Evolutionary conservation across 1,140 invertebrate species (phyloP).

Genomic region (Medauroidea extradentata): DNA sequence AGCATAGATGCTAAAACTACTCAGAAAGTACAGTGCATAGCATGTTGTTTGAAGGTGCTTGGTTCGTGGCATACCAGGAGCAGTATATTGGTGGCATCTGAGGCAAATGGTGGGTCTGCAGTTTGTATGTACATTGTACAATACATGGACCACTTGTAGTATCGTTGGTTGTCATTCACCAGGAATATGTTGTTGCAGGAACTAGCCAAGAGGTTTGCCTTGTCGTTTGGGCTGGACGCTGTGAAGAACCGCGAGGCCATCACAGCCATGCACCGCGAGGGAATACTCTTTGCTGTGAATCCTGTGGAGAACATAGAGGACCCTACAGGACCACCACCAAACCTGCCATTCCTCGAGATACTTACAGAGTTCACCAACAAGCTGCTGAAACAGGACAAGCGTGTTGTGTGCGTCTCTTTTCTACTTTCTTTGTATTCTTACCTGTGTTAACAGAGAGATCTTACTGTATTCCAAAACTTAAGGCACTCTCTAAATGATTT

Average conservation of each 20-base stretch:
- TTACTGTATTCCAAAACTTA: not conserved
- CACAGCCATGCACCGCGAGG: conserved; percentile 90
- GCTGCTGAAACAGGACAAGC: conserved; percentile 93
- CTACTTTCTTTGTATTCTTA: too few species aligned
- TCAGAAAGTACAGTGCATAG: too few species aligned
- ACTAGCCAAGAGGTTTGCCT: conserved; percentile 92
- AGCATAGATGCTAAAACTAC: too few species aligned
- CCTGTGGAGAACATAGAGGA: conserved; percentile 58
- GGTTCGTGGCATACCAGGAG: too few species aligned
- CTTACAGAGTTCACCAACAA: conserved; percentile 95
- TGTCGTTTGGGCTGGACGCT: conserved; percentile 96
- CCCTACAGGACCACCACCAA: conserved; percentile 73
- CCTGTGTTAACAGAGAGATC: not conserved
- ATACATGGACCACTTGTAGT: too few species aligned
- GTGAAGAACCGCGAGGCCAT: conserved; percentile 97
- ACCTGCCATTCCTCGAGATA: conserved; percentile 91
- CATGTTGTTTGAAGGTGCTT: too few species aligned
- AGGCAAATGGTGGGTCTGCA: too few species aligned
- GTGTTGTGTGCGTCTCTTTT: conserved; percentile 66
- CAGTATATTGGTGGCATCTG: too few species aligned
- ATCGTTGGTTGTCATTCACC: too few species aligned
- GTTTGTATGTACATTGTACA: too few species aligned
- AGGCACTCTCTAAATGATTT: too few species aligned
- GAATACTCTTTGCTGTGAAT: conserved; percentile 84
- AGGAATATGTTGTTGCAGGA: conserved; percentile 70